These are phyloP conservation scores for Canis aureus DNA, from an alignment of 2,113 vertebrate species.

Conservation along the genomic window DNA sequence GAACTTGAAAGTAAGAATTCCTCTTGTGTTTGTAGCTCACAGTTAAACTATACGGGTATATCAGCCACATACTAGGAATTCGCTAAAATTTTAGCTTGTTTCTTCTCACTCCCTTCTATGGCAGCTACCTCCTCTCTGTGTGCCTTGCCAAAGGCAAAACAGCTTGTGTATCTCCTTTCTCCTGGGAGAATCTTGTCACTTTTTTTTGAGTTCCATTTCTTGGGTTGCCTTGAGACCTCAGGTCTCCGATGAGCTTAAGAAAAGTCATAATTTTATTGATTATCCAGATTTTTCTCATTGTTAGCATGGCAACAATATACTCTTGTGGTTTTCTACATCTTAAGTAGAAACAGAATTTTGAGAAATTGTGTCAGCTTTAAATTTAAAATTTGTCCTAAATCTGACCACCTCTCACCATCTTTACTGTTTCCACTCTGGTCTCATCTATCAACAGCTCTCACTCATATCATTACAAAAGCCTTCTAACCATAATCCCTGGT, in stretches of 20 bases:
- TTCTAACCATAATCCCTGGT: background rate
- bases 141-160: background rate
- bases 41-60: background rate
- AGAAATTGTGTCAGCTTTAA: background rate
- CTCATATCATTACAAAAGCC: background rate
- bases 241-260: conserved; percentile 21
- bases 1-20: background rate
- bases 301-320: background rate
- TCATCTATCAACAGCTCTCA: background rate
- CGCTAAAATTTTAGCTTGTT: background rate
- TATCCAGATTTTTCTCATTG: background rate
- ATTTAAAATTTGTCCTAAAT: background rate
- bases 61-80: background rate
- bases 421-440: background rate
- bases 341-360: conserved; percentile 1
- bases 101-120: background rate
- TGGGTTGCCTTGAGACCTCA: conserved; percentile 11
- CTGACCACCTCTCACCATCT: background rate
- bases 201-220: background rate
- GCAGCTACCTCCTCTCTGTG: background rate
- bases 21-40: background rate
- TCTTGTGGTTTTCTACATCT: background rate
- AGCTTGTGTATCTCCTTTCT: background rate
- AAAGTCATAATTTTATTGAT: background rate
- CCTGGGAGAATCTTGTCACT: background rate